Evolutionary conservation across 1,140 invertebrate genomes (phyloP), one percentile per base, ranked within the genome.

Genomic region (Pseudomyrmex pallidus): DNA sequence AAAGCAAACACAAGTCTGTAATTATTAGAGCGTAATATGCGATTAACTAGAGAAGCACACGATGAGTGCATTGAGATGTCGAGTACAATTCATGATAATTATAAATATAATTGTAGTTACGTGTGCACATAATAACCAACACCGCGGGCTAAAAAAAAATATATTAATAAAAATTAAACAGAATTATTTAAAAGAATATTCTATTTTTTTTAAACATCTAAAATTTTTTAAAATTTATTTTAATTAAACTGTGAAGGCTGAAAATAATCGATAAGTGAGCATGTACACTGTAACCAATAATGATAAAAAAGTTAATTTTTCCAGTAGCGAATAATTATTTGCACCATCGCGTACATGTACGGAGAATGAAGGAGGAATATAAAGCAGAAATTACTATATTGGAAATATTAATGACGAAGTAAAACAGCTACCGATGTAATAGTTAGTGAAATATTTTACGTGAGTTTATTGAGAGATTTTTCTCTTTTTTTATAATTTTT

Each of bases 11-110:
- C 44, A 17, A 50, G 7, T 59, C 35, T 78, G 35, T 48, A 54
- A 70, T 78, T 78, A 78, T 57, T 68, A 78, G 68, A 78, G 54
- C 64, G 20, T 12, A 68, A 57, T 44, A 46, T 7, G 44, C 2
- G 50, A 68, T 78, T 57, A 48, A 59, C 15, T 25, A 54, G 7
- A 64, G n/a, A 5, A 12, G 13, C 46, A 7, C 35, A 35, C 5
- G 35, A 13, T 2, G 22, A 22, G 35, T 22, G 5, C 44, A 17
- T 68, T 25, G 35, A 54, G n/a, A 52, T 66, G 12, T 77, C 25
- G 20, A 56, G 1, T 67, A 17, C 12, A 15, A 20, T 22, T 12
- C 2, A 52, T 52, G 1, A 76, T 22, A 0, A 35, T 5, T 20
- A 10, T 17, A 35, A 35, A 44, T n/a, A 74, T 8, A 50, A 12